These are phyloP conservation scores for Neosilurus hyrtlii DNA, from an alignment of 2,797 vertebrate genomes.

Conservation along the genomic window DNA sequence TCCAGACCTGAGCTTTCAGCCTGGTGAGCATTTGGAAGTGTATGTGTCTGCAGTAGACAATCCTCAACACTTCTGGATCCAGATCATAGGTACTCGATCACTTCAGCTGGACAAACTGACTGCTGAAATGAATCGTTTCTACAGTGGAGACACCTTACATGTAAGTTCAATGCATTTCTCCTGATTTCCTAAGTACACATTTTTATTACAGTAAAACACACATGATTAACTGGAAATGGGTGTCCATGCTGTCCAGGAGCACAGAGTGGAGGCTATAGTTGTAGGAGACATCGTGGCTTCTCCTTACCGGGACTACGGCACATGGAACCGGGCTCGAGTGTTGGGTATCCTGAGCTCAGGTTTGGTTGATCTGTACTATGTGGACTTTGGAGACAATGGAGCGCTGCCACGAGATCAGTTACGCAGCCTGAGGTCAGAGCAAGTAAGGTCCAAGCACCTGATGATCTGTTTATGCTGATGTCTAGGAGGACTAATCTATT, in stretches of 20 bases:
- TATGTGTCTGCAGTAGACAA: constrained; percentile 84
- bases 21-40: constrained; percentile 85
- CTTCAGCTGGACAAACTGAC: constrained; percentile 85
- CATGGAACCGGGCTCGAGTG: constrained; percentile 85
- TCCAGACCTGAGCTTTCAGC: constrained; percentile 85
- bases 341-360: constrained; percentile 74
- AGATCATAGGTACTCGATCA: constrained; percentile 84
- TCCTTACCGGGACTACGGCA: constrained; percentile 65
- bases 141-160: constrained; percentile 55
- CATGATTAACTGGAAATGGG: background rate
- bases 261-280: constrained; percentile 65
- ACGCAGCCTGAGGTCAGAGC: constrained; percentile 76
- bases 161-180: constrained; percentile 61
- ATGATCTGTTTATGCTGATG: background rate
- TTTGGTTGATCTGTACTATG: constrained; percentile 82
- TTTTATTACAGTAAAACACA: background rate
- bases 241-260: constrained; percentile 64
- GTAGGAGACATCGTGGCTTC: constrained; percentile 88
- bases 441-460: background rate
- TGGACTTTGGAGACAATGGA: constrained; percentile 88
- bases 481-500: background rate
- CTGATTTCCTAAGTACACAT: background rate
- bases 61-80: constrained; percentile 91
- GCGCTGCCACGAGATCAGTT: constrained; percentile 72
- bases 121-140: constrained; percentile 82